Evolutionary conservation across 2,797 vertebrate species (phyloP).

Genomic region (Megalops cyprinoides): DNA sequence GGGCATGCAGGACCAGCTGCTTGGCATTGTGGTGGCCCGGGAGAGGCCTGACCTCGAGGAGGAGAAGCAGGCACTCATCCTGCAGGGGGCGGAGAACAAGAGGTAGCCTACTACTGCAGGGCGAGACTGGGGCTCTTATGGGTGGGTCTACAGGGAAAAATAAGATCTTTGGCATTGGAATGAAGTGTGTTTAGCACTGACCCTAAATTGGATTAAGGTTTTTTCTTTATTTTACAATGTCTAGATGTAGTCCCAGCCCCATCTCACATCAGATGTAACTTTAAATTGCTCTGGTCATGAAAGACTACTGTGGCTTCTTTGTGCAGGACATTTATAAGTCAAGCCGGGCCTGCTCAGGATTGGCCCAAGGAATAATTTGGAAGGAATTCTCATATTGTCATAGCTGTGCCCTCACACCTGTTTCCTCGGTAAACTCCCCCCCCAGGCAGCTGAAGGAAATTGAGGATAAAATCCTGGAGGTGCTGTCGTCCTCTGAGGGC

Average conservation of each 20-base stretch:
- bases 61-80: slow-evolving; percentile 89
- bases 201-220: too few relatives aligned
- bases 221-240: too few relatives aligned
- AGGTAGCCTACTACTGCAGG: slow-evolving; percentile 65
- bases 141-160: too few relatives aligned
- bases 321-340: too few relatives aligned
- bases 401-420: neutral
- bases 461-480: slow-evolving; percentile 93
- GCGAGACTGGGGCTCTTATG: too few relatives aligned
- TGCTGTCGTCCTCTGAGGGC: slow-evolving; percentile 89
- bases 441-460: slow-evolving; percentile 92
- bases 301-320: neutral
- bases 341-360: too few relatives aligned
- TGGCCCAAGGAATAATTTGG: too few relatives aligned
- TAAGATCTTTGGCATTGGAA: too few relatives aligned
- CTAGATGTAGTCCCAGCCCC: too few relatives aligned
- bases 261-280: neutral
- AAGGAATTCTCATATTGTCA: too few relatives aligned
- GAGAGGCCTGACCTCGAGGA: slow-evolving; percentile 97
- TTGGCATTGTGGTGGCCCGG: slow-evolving; percentile 94
- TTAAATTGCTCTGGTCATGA: neutral
- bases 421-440: slow-evolving; percentile 70
- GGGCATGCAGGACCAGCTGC: slow-evolving; percentile 93
- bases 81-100: slow-evolving; percentile 93
- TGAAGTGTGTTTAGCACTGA: too few relatives aligned